Evolutionary conservation across 2,113 vertebrate genomes (phyloP), one percentile per base, ranked within the genome.

Genomic region (Heteronetta atricapilla): DNA sequence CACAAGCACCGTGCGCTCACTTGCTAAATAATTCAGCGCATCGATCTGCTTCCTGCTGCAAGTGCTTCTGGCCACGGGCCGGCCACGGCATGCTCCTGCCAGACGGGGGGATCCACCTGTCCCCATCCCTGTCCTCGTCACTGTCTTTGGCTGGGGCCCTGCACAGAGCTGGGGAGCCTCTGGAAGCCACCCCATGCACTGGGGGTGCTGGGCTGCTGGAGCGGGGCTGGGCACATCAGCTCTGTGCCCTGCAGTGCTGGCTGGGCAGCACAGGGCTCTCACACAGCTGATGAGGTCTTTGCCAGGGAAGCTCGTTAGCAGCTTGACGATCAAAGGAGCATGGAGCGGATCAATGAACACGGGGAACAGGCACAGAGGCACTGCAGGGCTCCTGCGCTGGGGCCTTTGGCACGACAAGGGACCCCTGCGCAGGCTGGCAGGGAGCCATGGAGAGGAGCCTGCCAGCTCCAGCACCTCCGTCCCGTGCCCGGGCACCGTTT

Each of bases 261-360:
- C 63, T 28, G 17, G 55, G 44, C 55, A 55, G 78, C 42, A 8
- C 22, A 0, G 3, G 69, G 60, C 53, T 29, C 63, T 46, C 2
- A 11, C 0, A 1, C 8, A 17, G 50, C 66, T 40, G 46, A 77
- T 0, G 1, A 91, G 58, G 31, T 14, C 63, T 44, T 78, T 81
- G 82, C 63, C 73, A 46, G 50, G 38, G 56, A 82, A 82, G 88
- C 72, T 90, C 1, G 0, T 93, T 82, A 86, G 79, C 38, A 23
- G 72, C 48, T 17, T 19, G 53, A 42, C 3, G 13, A 72, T 67
- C 69, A 63, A 63, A 79, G 83, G 55, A 82, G 33, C 23, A 7
- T 1, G 4, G 63, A 40, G 52, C 2, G 3, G 20, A 58, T 62
- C 5, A 0, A 12, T 23, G 56, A 38, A 20, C 5, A 2, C 5